These are phyloP conservation scores for Columbina picui DNA, from an alignment of 2,113 vertebrate species.

Conservation along the genomic window DNA sequence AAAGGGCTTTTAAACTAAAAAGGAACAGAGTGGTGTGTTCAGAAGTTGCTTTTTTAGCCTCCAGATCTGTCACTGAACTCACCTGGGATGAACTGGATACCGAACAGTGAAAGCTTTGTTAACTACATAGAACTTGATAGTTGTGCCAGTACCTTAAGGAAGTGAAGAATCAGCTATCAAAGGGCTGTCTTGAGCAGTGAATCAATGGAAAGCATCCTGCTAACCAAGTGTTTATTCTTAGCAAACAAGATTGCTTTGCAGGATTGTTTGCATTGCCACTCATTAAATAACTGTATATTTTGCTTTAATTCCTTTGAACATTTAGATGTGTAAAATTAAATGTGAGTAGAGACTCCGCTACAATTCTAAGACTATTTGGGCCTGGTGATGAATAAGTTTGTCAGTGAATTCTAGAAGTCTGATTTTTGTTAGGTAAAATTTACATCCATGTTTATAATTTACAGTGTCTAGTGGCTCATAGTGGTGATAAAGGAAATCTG, in stretches of 20 bases:
- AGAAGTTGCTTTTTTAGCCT: conserved; percentile 1
- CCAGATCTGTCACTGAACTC: conserved; percentile 18
- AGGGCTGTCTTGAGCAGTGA: not conserved
- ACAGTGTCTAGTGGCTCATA: not conserved
- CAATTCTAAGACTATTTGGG: not conserved
- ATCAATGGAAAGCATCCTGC: not conserved
- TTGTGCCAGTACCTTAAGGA: not conserved
- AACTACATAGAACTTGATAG: not conserved
- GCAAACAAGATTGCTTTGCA: not conserved
- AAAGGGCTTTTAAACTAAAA: conserved; percentile 48
- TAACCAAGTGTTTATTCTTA: conserved; percentile 32
- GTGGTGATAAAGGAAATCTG: not conserved
- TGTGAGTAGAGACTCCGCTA: not conserved
- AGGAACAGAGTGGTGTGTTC: not conserved
- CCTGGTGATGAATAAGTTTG: not conserved
- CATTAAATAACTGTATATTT: not conserved
- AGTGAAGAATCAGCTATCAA: not conserved
- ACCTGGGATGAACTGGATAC: conserved; percentile 7
- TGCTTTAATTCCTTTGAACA: not conserved
- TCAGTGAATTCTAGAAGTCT: conserved; percentile 12
- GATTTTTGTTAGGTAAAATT: conserved; percentile 12
- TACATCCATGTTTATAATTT: not conserved
- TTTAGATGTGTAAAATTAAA: not conserved
- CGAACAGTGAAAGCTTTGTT: not conserved
- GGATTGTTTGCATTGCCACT: not conserved